phyloP scores from a whole-genome alignment of 2,113 vertebrate genomes.

The Mohoua ochrocephala region DNA sequence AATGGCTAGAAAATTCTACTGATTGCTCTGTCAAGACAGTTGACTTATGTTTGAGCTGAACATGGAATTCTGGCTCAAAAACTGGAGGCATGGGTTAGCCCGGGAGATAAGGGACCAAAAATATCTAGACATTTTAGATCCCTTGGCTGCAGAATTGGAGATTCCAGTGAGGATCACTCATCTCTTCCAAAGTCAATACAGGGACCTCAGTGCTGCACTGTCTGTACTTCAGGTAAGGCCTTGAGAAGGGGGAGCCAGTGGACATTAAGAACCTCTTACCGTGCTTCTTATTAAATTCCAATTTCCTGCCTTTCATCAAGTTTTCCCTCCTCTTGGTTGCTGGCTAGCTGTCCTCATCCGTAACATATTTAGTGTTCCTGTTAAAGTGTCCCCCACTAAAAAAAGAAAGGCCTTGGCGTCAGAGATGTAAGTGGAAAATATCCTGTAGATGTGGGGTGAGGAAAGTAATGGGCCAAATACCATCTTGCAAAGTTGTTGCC shows the following conservation, averaged over 20 bases:
- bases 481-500: neutral
- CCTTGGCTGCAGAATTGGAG: neutral
- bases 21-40: neutral
- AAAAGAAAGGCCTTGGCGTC: neutral
- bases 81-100: neutral
- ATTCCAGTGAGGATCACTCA: neutral
- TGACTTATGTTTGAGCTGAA: constrained; percentile 2
- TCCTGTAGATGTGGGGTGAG: neutral
- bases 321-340: neutral
- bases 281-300: neutral
- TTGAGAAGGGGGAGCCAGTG: neutral
- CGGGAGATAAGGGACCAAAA: neutral
- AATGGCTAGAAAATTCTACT: constrained; percentile 1
- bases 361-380: neutral
- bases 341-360: neutral
- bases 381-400: neutral
- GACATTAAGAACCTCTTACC: neutral
- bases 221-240: neutral
- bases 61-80: neutral
- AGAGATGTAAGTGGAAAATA: neutral
- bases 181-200: neutral
- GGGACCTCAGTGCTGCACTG: neutral
- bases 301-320: neutral
- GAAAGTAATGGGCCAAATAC: neutral
- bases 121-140: neutral